Conservation (phyloP, 2,888 invertebrate species). For the Dynastes maya region DNA sequence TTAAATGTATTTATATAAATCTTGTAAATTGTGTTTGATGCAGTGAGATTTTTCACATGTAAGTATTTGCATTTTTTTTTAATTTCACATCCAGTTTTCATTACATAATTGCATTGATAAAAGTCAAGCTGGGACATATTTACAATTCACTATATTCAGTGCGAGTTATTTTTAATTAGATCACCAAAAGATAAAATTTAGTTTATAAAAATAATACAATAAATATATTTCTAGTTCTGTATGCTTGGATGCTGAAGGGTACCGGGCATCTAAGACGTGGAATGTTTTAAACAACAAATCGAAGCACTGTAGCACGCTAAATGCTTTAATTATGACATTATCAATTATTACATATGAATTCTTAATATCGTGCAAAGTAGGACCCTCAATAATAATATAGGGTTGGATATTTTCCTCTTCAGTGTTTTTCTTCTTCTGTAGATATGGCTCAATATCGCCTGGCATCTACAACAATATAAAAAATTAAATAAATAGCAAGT, state of each 20-base stretch:
- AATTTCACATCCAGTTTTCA: too few species aligned
- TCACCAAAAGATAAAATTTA: too few species aligned
- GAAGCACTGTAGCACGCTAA: background rate
- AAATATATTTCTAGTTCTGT: background rate
- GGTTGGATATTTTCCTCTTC: conserved; percentile 2
- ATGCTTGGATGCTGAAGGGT: conserved; percentile 3
- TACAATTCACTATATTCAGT: too few species aligned
- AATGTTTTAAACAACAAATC: background rate
- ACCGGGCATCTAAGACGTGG: background rate
- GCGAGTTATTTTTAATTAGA: too few species aligned
- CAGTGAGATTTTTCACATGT: too few species aligned
- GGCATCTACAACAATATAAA: background rate
- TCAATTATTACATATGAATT: background rate
- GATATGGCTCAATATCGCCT: background rate
- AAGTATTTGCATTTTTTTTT: too few species aligned
- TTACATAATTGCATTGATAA: too few species aligned
- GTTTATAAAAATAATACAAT: too few species aligned
- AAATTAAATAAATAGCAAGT: too few species aligned
- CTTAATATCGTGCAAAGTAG: background rate
- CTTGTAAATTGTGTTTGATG: too few species aligned
- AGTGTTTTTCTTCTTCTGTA: background rate
- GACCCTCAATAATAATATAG: background rate
- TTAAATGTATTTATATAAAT: too few species aligned
- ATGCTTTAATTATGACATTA: background rate
- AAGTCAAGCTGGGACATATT: too few species aligned